Evolutionary conservation across 2,113 vertebrate species (phyloP).

Genomic region (Antechinus flavipes): DNA sequence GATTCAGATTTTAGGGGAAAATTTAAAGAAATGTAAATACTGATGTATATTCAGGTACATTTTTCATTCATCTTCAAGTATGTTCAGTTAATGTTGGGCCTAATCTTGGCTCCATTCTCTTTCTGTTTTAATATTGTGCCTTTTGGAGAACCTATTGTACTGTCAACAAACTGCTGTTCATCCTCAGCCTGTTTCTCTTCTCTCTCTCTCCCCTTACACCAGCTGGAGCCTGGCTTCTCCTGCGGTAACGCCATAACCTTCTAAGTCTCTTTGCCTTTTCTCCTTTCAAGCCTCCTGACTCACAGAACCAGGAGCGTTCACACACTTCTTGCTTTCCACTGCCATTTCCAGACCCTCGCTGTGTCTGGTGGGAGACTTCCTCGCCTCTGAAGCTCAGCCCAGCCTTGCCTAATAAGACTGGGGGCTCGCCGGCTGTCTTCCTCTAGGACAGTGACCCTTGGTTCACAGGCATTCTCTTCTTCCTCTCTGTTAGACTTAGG

Average conservation of each 20-base stretch:
- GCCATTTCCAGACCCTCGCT: background rate
- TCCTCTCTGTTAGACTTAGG: background rate
- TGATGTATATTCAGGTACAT: constrained; percentile 1
- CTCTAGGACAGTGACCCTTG: background rate
- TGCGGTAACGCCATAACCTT: background rate
- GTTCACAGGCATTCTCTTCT: background rate
- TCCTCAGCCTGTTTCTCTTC: background rate
- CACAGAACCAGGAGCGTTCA: background rate
- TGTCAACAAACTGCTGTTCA: background rate
- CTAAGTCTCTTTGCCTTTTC: background rate
- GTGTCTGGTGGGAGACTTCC: background rate
- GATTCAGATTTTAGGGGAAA: background rate
- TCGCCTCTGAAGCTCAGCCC: background rate
- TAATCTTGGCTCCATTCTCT: background rate
- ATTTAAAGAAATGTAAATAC: constrained; percentile 1
- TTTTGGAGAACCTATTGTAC: background rate
- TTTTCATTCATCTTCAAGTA: background rate
- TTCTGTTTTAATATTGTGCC: background rate
- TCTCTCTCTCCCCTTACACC: background rate
- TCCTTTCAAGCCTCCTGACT: background rate
- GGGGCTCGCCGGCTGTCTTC: background rate
- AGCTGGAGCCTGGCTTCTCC: background rate
- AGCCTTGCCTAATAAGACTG: background rate
- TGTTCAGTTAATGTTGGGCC: background rate
- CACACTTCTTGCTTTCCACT: background rate